Conservation (phyloP, 2,888 invertebrate genomes). For the Drosophila pegasa region DNA sequence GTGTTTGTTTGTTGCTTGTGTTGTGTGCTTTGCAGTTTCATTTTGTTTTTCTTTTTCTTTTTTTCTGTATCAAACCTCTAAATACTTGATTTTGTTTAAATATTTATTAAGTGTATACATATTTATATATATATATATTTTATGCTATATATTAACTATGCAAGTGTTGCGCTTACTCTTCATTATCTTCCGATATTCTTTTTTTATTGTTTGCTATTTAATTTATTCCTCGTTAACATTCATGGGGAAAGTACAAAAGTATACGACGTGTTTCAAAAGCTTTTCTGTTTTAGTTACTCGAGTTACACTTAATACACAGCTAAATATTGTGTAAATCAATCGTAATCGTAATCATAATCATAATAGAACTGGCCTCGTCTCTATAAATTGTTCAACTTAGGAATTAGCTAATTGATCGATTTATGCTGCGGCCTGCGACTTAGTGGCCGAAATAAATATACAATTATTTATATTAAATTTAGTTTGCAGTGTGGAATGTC, state of each 20-base stretch:
- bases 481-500: constrained; percentile 41
- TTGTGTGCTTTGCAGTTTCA: constrained; percentile 48
- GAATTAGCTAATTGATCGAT: constrained; percentile 10
- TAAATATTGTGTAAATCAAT: constrained; percentile 27
- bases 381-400: constrained; percentile 12
- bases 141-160: constrained; percentile 74
- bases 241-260: constrained; percentile 80
- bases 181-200: constrained; percentile 47
- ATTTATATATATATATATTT: constrained; percentile 65
- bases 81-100: constrained; percentile 74
- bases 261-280: constrained; percentile 72
- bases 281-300: constrained; percentile 57
- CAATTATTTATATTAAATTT: not conserved
- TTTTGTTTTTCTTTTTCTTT: constrained; percentile 26
- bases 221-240: constrained; percentile 45
- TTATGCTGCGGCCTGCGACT: constrained; percentile 5
- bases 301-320: constrained; percentile 44
- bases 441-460: constrained; percentile 13
- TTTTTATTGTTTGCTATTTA: constrained; percentile 25
- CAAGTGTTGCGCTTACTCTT: constrained; percentile 64
- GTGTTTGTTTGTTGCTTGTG: constrained; percentile 28
- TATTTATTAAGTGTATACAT: constrained; percentile 68
- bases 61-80: constrained; percentile 64
- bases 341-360: no score
- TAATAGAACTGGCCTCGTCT: constrained; percentile 26